Conservation (phyloP, 2,113 vertebrate species). For the Chionodraco myersi region DNA sequence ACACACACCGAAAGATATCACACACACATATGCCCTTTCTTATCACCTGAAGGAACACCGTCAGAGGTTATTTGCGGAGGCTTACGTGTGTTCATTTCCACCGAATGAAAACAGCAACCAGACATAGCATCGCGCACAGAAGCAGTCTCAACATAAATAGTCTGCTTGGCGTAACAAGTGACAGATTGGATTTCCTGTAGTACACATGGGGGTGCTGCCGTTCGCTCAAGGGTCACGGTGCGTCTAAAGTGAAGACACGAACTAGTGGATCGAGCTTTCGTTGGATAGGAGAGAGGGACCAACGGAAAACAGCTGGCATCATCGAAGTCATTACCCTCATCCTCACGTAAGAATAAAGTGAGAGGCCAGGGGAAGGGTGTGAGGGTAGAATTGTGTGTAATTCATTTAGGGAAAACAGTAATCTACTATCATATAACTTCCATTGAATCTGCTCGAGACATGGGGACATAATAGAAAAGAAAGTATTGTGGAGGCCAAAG, state of each 20-base stretch:
- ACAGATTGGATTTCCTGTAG: constrained; percentile 61
- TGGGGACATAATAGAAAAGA: not conserved
- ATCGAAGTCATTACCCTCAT: not conserved
- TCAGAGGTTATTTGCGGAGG: constrained; percentile 57
- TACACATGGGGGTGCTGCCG: constrained; percentile 44
- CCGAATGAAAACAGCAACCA: constrained; percentile 55
- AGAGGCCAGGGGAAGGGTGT: constrained; percentile 5
- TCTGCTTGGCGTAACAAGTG: constrained; percentile 40
- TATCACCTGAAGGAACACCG: constrained; percentile 29
- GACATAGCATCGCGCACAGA: constrained; percentile 46
- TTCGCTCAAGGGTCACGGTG: constrained; percentile 35
- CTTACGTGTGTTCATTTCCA: constrained; percentile 34
- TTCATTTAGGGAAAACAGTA: constrained; percentile 20
- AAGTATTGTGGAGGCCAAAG: not conserved
- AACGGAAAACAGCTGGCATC: not conserved
- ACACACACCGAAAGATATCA: constrained; percentile 33
- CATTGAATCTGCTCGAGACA: constrained; percentile 4
- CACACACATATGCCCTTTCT: constrained; percentile 35
- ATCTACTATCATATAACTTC: not conserved
- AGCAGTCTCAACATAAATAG: constrained; percentile 64
- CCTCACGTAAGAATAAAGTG: not conserved
- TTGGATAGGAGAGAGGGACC: constrained; percentile 13
- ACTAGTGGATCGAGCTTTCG: constrained; percentile 33
- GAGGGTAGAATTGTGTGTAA: not conserved
- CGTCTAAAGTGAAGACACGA: constrained; percentile 42